A percentile compares a stretch with the other conserved stretches of the same genome.
phyloP scores from a whole-genome alignment of 1,140 invertebrate species.

The Drosophila insularis region DNA sequence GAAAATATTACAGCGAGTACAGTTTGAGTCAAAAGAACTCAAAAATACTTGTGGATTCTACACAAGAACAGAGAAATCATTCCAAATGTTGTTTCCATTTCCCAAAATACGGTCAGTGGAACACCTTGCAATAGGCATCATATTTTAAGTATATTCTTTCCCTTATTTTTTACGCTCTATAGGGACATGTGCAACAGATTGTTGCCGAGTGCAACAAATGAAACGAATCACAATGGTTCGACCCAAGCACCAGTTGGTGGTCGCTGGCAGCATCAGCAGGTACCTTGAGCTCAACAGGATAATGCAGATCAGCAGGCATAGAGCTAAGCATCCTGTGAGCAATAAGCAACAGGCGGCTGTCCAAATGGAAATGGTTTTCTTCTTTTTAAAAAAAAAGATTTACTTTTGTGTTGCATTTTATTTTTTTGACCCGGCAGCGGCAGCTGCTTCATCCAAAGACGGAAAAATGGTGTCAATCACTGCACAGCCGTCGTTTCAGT shows the following conservation, averaged over 20 bases:
- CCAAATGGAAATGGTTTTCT: slow-evolving; percentile 52
- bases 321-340: slow-evolving; percentile 14
- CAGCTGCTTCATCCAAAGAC: slow-evolving; percentile 11
- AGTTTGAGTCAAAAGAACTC: slow-evolving; percentile 21
- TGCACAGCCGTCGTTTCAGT: slow-evolving; percentile 45
- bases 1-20: slow-evolving; percentile 25
- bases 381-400: slow-evolving; percentile 71
- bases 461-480: slow-evolving; percentile 72
- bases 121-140: slow-evolving; percentile 73
- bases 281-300: slow-evolving; percentile 57
- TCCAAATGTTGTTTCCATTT: slow-evolving; percentile 38
- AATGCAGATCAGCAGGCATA: slow-evolving; percentile 40
- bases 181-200: slow-evolving; percentile 76
- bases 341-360: slow-evolving; percentile 63
- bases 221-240: slow-evolving; percentile 63
- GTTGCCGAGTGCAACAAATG: slow-evolving; percentile 59
- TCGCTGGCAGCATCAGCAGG: slow-evolving; percentile 50
- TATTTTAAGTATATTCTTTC: slow-evolving; percentile 37
- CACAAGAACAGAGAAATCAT: slow-evolving; percentile 16
- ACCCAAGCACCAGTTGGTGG: slow-evolving; percentile 58
- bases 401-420: slow-evolving; percentile 60
- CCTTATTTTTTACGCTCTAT: slow-evolving; percentile 47
- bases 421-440: slow-evolving; percentile 48
- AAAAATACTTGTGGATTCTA: slow-evolving; percentile 1
- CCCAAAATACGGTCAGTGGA: slow-evolving; percentile 58